These are phyloP conservation scores for Autographa gamma DNA, from an alignment of 2,888 invertebrate species.

Conservation along the genomic window DNA sequence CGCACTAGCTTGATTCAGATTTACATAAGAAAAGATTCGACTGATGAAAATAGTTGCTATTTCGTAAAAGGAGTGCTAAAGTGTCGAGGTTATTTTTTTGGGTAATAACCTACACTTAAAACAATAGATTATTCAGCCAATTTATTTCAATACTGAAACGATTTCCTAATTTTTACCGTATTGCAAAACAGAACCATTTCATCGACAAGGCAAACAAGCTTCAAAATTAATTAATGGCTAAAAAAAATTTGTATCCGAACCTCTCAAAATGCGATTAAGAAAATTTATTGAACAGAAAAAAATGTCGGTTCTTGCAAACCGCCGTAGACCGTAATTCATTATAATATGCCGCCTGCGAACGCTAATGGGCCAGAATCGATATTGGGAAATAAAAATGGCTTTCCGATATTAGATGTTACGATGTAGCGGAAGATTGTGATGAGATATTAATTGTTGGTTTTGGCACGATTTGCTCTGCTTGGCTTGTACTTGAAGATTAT, in stretches of 20 bases:
- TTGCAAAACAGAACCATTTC: background rate
- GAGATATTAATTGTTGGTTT: slow-evolving; percentile 15
- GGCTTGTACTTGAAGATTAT: too few relatives aligned
- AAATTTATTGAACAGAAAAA: slow-evolving; percentile 54
- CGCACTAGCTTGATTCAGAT: background rate
- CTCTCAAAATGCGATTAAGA: slow-evolving; percentile 45
- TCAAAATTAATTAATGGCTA: slow-evolving; percentile 47
- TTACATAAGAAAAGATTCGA: background rate
- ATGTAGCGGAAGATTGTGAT: slow-evolving; percentile 29
- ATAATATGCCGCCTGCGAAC: slow-evolving; percentile 31
- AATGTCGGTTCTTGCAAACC: slow-evolving; percentile 24
- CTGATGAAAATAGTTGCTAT: too few relatives aligned
- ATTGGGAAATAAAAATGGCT: slow-evolving; percentile 53
- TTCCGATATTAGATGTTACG: slow-evolving; percentile 51
- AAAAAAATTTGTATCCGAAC: slow-evolving; percentile 38
- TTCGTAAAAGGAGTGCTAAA: too few relatives aligned
- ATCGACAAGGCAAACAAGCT: slow-evolving; percentile 14
- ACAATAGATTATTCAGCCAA: background rate
- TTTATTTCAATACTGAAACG: background rate
- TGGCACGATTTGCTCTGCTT: background rate
- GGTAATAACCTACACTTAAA: too few relatives aligned
- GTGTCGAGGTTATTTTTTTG: too few relatives aligned
- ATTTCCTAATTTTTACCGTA: slow-evolving; percentile 10
- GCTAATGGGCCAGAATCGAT: slow-evolving; percentile 54
- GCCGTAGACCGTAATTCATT: slow-evolving; percentile 53